Conservation (phyloP, 2,888 invertebrate species). For the Andrena haemorrhoa region DNA sequence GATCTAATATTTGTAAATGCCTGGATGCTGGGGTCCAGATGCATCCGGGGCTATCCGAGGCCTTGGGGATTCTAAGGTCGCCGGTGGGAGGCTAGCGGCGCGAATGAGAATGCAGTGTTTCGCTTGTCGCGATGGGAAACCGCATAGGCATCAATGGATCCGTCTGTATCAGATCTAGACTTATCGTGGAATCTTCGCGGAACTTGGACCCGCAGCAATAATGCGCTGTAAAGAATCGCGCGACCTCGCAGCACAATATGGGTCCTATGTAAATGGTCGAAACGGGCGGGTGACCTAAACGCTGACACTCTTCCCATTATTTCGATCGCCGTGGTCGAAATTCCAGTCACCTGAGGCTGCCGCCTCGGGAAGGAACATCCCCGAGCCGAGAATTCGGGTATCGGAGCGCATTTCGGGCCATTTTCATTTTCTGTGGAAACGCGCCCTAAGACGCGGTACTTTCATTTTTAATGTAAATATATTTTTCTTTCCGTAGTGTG, state of each 20-base stretch:
- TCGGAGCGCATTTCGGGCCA: too few species aligned
- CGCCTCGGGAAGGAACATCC: not conserved
- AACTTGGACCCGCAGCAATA: constrained; percentile 28
- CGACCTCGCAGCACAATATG: constrained; percentile 77
- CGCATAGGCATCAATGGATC: constrained; percentile 25
- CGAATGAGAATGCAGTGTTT: too few species aligned
- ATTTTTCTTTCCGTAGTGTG: too few species aligned
- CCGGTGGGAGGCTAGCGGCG: not conserved
- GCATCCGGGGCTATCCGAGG: not conserved
- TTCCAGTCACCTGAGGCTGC: not conserved
- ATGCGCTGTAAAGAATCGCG: constrained; percentile 66
- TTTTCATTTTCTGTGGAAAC: too few species aligned
- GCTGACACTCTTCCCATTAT: constrained; percentile 75
- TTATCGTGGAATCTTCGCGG: constrained; percentile 53
- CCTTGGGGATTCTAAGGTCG: constrained; percentile 7
- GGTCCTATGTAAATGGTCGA: constrained; percentile 70
- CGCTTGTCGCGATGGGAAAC: constrained; percentile 3
- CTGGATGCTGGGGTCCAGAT: not conserved
- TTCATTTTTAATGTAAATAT: too few species aligned
- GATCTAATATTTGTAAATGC: too few species aligned
- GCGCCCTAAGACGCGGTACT: too few species aligned
- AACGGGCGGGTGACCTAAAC: constrained; percentile 76
- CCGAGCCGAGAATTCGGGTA: not conserved
- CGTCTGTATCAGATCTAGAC: constrained; percentile 57
- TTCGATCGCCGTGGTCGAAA: constrained; percentile 12